These are phyloP conservation scores for Epizoanthus rinbou DNA, from an alignment of 92 coral and sea anemone genomes.

Conservation along the genomic window DNA sequence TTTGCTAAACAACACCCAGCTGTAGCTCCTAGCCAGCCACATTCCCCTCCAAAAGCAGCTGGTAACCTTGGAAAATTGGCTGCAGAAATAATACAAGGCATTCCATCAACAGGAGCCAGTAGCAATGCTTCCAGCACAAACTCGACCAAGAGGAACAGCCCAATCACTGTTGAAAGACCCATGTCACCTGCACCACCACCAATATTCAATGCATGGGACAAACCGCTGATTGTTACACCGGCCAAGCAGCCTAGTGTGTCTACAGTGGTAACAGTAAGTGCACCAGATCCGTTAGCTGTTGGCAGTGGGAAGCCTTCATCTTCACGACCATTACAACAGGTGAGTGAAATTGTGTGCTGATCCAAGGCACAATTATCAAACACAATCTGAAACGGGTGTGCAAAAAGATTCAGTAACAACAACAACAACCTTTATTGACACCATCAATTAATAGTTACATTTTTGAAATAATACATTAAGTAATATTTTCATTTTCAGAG, in stretches of 20 bases:
- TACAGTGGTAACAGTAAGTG: constrained; percentile 59
- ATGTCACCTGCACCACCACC: constrained; percentile 87
- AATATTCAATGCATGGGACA: constrained; percentile 96
- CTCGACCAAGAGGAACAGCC: constrained; percentile 87
- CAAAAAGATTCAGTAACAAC: too few relatives aligned
- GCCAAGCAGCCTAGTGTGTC: constrained; percentile 82
- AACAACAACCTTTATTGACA: too few relatives aligned
- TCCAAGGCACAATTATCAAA: too few relatives aligned
- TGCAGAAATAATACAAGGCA: constrained; percentile 63
- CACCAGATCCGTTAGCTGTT: constrained; percentile 98
- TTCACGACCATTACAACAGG: constrained; percentile 58
- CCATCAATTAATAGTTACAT: too few relatives aligned
- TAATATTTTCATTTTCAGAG: too few relatives aligned
- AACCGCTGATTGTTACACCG: constrained; percentile 91
- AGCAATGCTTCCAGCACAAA: constrained; percentile 85
- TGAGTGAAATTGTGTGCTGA: constrained; percentile 4
- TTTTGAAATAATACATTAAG: too few relatives aligned
- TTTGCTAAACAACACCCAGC: constrained; percentile 84
- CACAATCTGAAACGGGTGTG: too few relatives aligned
- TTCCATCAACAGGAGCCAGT: constrained; percentile 57
- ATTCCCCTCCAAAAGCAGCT: constrained; percentile 56
- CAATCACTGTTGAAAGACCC: constrained; percentile 87
- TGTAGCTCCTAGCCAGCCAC: constrained; percentile 51
- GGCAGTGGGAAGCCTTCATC: constrained; percentile 98
- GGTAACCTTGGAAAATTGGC: constrained; percentile 65